Conservation (phyloP, 2,797 vertebrate genomes). For the Arrhamphus sclerolepis region DNA sequence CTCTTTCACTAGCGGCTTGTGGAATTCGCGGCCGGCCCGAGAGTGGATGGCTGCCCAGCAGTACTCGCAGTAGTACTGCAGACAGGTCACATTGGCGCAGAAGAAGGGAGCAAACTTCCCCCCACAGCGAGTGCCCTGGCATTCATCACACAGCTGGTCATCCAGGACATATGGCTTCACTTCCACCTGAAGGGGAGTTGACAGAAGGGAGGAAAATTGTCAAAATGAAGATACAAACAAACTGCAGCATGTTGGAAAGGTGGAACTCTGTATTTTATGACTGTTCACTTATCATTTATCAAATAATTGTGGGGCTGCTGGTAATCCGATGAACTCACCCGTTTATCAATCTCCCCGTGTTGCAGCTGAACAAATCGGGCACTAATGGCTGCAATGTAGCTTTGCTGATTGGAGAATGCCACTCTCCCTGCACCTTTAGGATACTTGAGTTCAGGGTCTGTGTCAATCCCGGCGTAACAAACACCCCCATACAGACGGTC, state of each 20-base stretch:
- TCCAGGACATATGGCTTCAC: constrained; percentile 99
- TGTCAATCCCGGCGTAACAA: constrained; percentile 99
- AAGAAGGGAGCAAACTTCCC: constrained; percentile 99
- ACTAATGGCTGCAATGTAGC: constrained; percentile 99
- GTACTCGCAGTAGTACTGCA: constrained; percentile 99
- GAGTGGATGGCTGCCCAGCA: constrained; percentile 99
- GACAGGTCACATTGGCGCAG: constrained; percentile 99
- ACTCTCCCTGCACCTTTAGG: constrained; percentile 98
- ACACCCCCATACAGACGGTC: constrained; percentile 97
- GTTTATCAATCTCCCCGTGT: constrained; percentile 99
- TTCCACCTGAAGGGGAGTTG: constrained; percentile 89
- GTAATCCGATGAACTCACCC: constrained; percentile 84
- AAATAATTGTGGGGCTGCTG: constrained; percentile 5
- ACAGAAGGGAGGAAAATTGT: not conserved
- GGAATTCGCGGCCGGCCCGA: constrained; percentile 97
- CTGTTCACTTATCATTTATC: constrained; percentile 12
- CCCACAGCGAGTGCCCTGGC: constrained; percentile 98
- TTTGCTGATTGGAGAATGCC: constrained; percentile 99
- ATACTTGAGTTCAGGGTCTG: constrained; percentile 98
- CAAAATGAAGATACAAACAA: constrained; percentile 10
- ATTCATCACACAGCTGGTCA: constrained; percentile 99
- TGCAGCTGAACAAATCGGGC: constrained; percentile 99
- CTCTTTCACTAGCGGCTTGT: constrained; percentile 99
- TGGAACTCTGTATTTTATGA: constrained; percentile 32
- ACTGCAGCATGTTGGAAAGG: not conserved